These are phyloP conservation scores for Ametastegia equiseti DNA, from an alignment of 2,888 invertebrate genomes.

Conservation along the genomic window DNA sequence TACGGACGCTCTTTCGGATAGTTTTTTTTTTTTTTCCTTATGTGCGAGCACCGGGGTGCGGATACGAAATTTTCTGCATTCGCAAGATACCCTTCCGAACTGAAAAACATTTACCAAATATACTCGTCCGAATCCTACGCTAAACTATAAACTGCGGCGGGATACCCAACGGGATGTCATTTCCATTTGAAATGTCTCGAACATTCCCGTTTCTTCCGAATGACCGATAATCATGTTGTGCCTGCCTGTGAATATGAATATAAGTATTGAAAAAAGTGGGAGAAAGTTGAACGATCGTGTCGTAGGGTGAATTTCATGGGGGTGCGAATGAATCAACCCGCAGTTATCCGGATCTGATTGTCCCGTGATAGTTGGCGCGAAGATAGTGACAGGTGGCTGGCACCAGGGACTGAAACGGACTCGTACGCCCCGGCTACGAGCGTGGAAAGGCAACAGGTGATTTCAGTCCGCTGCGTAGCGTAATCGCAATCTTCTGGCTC, in stretches of 20 bases:
- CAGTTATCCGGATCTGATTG: background rate
- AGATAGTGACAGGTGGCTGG: constrained; percentile 23
- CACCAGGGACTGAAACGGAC: constrained; percentile 1
- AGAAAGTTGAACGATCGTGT: background rate
- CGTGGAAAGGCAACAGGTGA: constrained; percentile 35
- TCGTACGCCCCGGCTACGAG: background rate
- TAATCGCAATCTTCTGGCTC: background rate
- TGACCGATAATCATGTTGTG: background rate
- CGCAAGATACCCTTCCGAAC: background rate
- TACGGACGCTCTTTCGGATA: constrained; percentile 52
- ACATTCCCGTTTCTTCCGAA: background rate
- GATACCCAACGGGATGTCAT: background rate
- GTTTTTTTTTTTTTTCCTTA: background rate
- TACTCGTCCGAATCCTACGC: background rate
- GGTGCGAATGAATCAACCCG: background rate
- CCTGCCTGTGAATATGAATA: background rate
- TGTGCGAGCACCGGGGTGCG: background rate
- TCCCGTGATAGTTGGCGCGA: background rate
- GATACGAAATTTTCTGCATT: background rate
- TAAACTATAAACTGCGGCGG: background rate
- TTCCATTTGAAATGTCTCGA: background rate
- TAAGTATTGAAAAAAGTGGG: background rate
- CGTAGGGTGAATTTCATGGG: background rate
- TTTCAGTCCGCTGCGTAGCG: constrained; percentile 3
- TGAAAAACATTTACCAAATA: background rate